Percentiles rank a stretch among this genome's conserved stretches.
Conservation (phyloP, 2,888 invertebrate genomes). For the Barypeithes pellucidus region DNA sequence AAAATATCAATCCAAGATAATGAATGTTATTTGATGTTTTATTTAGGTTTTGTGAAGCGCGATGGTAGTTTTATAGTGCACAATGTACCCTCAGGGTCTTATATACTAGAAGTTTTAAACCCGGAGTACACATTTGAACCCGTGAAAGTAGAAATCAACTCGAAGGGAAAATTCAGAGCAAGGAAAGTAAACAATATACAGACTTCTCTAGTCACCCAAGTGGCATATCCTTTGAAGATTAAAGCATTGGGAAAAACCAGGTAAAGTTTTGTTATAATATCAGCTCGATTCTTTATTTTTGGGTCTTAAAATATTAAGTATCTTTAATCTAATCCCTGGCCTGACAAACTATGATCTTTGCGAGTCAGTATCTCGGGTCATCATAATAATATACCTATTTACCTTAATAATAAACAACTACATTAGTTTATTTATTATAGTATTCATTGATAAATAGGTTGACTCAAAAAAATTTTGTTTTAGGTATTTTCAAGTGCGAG, state of each 20-base stretch:
- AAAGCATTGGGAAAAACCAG: constrained; percentile 85
- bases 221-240: constrained; percentile 94
- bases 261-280: constrained; percentile 73
- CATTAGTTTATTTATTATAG: too few species aligned
- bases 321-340: too few species aligned
- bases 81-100: constrained; percentile 93
- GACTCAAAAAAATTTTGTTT: constrained; percentile 10
- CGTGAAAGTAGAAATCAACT: constrained; percentile 96
- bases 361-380: too few species aligned
- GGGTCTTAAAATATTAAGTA: too few species aligned
- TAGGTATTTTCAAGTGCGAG: constrained; percentile 90
- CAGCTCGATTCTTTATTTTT: neutral
- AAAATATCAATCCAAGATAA: too few species aligned
- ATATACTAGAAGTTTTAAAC: constrained; percentile 93
- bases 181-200: constrained; percentile 95
- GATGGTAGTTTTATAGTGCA: constrained; percentile 94
- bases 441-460: too few species aligned
- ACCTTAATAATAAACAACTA: too few species aligned
- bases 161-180: constrained; percentile 96
- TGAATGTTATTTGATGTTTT: constrained; percentile 16
- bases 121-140: constrained; percentile 95
- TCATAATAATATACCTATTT: too few species aligned
- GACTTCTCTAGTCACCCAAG: constrained; percentile 90
- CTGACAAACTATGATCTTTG: too few species aligned
- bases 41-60: constrained; percentile 80